Base-by-base conservation (phyloP, 2,888 invertebrate genomes). In the Melanophora roralis region DNA sequence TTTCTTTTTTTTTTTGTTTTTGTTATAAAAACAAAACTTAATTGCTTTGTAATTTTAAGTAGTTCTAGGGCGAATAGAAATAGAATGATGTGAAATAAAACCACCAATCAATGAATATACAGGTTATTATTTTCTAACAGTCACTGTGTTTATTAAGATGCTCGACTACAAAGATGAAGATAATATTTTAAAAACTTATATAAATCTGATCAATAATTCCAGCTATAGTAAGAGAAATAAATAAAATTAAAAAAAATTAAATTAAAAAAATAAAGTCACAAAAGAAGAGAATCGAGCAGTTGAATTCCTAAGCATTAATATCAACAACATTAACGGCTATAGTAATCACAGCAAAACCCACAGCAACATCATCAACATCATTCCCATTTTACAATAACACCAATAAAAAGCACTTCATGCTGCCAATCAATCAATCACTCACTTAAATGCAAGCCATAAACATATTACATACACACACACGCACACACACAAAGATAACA, bases 391-490 rank as follows among this genome's bases (percentile, higher is more conserved):
- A 81, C 80, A 82, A 82, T 83, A 82, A 80, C 79, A 82, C 81
- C 83, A 83, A 78, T 62, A 65, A 72, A 72, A 68, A 81, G 75
- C 62, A 75, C 79, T 87, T 87, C 88, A 86, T 86, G 87, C 87
- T 86, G 88, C 88, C 88, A 87, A 87, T 88, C 87, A 88, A 87
- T 84, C 84, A 84, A 81, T 82, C 83, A 84, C 80, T 81, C 82
- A 71, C 64, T 40, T 65, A 59, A 59, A 57, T 57, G 57, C 73
- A 73, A 73, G 64, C 45, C 27, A 64, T 27, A 73, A 49, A 65
- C 19, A 19, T 36, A 9, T 57, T 34, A 19, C 57, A 45, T n/a
- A 45, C 65, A 64, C 43, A 62, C 27, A 27, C 27, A 27, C 27
- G 6, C 27, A 27, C 27, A 27, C 27, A 27, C 27, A 27, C 27